Percentiles rank a stretch among this genome's conserved stretches.
These are phyloP conservation scores for Syrphus vitripennis DNA, from an alignment of 2,888 invertebrate genomes.

Conservation along the genomic window DNA sequence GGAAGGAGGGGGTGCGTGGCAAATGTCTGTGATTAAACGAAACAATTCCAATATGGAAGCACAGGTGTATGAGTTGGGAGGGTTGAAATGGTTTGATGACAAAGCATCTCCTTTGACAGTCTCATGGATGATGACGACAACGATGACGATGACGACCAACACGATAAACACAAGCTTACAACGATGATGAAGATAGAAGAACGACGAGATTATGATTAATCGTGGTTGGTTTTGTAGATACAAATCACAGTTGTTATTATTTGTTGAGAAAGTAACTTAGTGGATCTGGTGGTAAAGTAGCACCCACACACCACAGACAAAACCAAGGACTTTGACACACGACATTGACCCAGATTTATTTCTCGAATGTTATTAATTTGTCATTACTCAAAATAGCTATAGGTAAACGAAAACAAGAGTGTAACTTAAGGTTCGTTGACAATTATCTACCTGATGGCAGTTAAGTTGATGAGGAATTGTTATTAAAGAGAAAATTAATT, in stretches of 20 bases:
- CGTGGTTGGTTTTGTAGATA: constrained; percentile 21
- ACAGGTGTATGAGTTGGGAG: neutral
- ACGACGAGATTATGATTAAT: constrained; percentile 66
- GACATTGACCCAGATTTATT: constrained; percentile 57
- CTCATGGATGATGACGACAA: neutral
- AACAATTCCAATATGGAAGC: constrained; percentile 39
- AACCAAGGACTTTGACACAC: constrained; percentile 22
- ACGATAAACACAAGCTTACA: constrained; percentile 24
- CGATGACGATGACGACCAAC: constrained; percentile 23
- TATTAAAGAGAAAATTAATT: neutral
- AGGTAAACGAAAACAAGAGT: neutral
- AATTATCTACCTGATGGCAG: neutral
- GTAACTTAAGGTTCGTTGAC: neutral
- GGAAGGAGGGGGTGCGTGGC: neutral
- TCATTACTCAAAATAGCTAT: constrained; percentile 24
- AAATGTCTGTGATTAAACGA: constrained; percentile 18
- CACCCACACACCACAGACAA: constrained; percentile 9
- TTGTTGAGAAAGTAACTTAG: constrained; percentile 3
- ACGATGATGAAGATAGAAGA: constrained; percentile 46
- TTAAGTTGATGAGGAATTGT: neutral
- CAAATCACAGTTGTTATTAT: constrained; percentile 35
- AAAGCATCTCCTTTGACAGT: constrained; percentile 11
- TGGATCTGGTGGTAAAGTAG: neutral
- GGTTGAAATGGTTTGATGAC: constrained; percentile 38
- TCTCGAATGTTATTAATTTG: constrained; percentile 44